Conservation (phyloP, 2,113 vertebrate genomes). For the Carassius auratus region DNA sequence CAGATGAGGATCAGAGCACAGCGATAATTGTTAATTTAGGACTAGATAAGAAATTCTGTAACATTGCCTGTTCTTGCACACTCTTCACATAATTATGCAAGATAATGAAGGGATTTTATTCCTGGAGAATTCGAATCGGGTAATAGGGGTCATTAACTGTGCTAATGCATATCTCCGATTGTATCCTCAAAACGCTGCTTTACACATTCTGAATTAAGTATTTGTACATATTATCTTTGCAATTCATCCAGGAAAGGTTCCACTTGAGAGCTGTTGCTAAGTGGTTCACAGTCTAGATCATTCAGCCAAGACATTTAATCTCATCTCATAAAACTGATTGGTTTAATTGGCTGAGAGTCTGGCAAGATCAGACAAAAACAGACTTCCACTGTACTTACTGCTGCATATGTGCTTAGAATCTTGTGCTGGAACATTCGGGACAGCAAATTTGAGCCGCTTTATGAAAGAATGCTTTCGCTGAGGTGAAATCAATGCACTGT, state of each 20-base stretch:
- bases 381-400: conserved; percentile 16
- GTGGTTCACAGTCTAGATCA: conserved; percentile 3
- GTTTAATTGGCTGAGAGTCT: conserved; percentile 39
- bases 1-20: background rate
- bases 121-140: background rate
- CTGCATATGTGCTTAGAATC: background rate
- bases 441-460: background rate
- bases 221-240: conserved; percentile 13
- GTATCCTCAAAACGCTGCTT: background rate
- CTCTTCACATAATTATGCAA: background rate
- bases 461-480: conserved; percentile 18
- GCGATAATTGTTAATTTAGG: conserved; percentile 5
- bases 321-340: conserved; percentile 34
- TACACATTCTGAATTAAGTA: conserved; percentile 22
- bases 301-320: conserved; percentile 38
- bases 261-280: conserved; percentile 17
- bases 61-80: background rate
- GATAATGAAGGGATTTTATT: background rate
- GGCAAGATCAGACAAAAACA: conserved; percentile 23
- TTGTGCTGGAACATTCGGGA: background rate
- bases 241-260: conserved; percentile 29
- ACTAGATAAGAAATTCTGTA: conserved; percentile 21
- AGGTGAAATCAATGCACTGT: conserved; percentile 43
- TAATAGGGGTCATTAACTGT: conserved; percentile 11
- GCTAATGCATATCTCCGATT: background rate